Evolutionary conservation across 2,797 vertebrate genomes (phyloP).

Genomic region (Sebastes diaconus): DNA sequence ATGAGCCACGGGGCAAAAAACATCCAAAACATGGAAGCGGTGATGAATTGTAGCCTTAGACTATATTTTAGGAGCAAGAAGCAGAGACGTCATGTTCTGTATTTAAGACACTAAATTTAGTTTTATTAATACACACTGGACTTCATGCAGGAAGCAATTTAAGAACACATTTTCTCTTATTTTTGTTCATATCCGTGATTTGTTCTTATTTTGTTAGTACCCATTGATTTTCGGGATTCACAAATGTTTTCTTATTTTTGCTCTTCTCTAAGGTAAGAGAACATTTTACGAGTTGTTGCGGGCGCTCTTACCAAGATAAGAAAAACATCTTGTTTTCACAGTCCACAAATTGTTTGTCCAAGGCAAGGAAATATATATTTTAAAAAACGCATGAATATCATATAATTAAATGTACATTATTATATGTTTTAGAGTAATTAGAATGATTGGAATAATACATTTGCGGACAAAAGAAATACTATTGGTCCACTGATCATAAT

Average conservation of each 20-base stretch:
- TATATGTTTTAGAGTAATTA: neutral
- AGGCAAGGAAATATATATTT: neutral
- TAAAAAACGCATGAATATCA: neutral
- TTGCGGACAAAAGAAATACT: no score
- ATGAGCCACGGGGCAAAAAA: neutral
- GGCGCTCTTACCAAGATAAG: no score
- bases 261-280: neutral
- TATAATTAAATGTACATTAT: neutral
- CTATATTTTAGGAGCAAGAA: constrained; percentile 1
- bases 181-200: neutral
- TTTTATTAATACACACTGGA: neutral
- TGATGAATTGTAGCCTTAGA: constrained; percentile 1
- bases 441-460: no score
- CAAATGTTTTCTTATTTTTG: neutral
- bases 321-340: neutral
- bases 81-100: neutral
- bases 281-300: neutral
- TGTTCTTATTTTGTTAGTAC: neutral
- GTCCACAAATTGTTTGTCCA: neutral
- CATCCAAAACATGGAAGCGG: neutral
- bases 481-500: neutral
- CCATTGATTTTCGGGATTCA: neutral
- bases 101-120: neutral
- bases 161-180: neutral
- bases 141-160: neutral